Percentiles rank a stretch among this genome's conserved stretches.
Evolutionary conservation across 2,888 invertebrate genomes (phyloP).

Genomic region (Diachrysia chrysitis): DNA sequence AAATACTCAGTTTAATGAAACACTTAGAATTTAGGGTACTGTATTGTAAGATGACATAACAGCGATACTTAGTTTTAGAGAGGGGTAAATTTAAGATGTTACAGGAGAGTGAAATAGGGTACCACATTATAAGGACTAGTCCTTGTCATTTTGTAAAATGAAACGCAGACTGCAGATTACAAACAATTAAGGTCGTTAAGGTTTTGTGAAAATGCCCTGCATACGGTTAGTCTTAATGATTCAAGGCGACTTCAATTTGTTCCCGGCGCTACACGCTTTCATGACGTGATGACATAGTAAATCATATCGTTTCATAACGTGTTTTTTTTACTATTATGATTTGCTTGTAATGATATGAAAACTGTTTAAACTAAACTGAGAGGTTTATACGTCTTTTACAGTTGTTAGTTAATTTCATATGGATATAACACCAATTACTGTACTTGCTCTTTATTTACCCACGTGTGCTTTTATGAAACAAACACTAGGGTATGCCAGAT

Average conservation of each 20-base stretch:
- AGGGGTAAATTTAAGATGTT: background rate
- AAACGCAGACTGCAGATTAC: too few species aligned
- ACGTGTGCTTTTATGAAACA: background rate
- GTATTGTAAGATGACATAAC: background rate
- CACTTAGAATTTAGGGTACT: background rate
- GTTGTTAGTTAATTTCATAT: constrained; percentile 1
- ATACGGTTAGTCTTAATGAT: background rate
- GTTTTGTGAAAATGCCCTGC: constrained; percentile 9
- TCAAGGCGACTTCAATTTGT: constrained; percentile 43
- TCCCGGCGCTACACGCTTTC: constrained; percentile 24
- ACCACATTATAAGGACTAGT: too few species aligned
- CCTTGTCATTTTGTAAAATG: too few species aligned
- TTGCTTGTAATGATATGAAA: background rate
- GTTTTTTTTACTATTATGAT: too few species aligned
- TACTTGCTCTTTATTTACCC: background rate
- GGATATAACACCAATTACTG: background rate
- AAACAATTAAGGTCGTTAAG: too few species aligned
- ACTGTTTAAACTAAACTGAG: background rate
- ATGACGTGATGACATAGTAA: constrained; percentile 34
- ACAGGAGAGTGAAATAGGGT: background rate
- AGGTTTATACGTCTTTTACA: constrained; percentile 12
- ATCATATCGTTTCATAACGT: constrained; percentile 28
- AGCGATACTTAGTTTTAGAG: too few species aligned
- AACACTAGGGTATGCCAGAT: background rate
- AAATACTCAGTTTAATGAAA: constrained; percentile 3